A percentile compares a stretch with the other conserved stretches of the same genome.
Conservation (phyloP, 2,113 vertebrate genomes). For the Calidris pygmaea region DNA sequence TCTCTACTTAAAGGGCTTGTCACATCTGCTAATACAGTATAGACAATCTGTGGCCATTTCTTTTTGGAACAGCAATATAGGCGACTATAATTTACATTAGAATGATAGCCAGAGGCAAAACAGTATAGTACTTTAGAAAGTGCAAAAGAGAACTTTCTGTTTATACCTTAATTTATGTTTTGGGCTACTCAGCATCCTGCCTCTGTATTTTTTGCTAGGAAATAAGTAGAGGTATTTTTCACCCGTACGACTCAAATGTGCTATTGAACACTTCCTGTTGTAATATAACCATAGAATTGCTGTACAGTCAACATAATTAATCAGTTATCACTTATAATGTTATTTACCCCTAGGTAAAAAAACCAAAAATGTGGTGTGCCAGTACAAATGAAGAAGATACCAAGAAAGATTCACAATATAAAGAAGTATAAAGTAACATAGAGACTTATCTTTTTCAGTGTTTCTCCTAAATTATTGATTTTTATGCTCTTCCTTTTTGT, state of each 20-base stretch:
- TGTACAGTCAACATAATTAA: not conserved
- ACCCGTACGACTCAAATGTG: not conserved
- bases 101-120: not conserved
- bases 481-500: not conserved
- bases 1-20: not conserved
- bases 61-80: not conserved
- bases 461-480: not conserved
- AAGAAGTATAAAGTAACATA: not conserved
- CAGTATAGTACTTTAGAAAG: not conserved
- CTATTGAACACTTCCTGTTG: not conserved
- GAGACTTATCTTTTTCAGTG: not conserved
- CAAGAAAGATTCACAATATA: not conserved
- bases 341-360: not conserved
- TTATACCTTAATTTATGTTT: not conserved
- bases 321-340: not conserved
- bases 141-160: not conserved
- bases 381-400: not conserved
- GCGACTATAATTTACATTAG: not conserved
- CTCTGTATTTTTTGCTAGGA: not conserved
- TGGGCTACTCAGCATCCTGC: not conserved
- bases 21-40: not conserved
- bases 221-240: not conserved
- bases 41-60: not conserved
- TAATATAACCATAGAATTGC: not conserved
- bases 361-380: not conserved